A percentile compares a stretch with the other conserved stretches of the same genome.
Evolutionary conservation across 2,797 vertebrate species (phyloP).

Genomic region (Taeniopygia guttata): DNA sequence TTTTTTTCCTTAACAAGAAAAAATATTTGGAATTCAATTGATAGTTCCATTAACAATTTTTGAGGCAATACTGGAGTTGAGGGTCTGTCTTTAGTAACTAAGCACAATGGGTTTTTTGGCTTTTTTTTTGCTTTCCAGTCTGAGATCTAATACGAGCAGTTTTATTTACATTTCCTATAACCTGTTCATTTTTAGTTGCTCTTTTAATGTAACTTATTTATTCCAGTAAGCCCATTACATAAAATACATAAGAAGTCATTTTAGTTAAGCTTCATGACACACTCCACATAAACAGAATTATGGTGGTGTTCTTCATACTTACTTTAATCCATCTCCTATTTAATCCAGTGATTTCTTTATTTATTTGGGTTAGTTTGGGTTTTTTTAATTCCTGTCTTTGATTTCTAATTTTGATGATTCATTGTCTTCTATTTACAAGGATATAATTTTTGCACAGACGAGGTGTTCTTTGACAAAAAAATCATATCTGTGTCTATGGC

Average conservation of each 20-base stretch:
- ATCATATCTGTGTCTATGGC: neutral
- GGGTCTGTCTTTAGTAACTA: neutral
- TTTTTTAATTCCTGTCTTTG: neutral
- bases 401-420: neutral
- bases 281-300: neutral
- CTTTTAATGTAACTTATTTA: neutral
- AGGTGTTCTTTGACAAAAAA: neutral
- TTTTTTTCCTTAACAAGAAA: neutral
- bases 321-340: neutral
- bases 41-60: neutral
- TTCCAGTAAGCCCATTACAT: neutral
- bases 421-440: neutral
- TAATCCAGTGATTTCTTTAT: neutral
- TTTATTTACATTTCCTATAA: neutral
- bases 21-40: neutral
- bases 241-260: neutral
- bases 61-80: neutral
- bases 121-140: neutral
- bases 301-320: neutral
- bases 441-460: neutral
- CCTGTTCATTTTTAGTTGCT: neutral
- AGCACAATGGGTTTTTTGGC: fast-evolving
- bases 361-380: fast-evolving
- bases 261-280: neutral
- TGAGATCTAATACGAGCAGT: neutral